Evolutionary conservation across 2,113 vertebrate genomes (phyloP), one percentile per base, ranked within the genome.

Genomic region (Epinephelus fuscoguttatus): DNA sequence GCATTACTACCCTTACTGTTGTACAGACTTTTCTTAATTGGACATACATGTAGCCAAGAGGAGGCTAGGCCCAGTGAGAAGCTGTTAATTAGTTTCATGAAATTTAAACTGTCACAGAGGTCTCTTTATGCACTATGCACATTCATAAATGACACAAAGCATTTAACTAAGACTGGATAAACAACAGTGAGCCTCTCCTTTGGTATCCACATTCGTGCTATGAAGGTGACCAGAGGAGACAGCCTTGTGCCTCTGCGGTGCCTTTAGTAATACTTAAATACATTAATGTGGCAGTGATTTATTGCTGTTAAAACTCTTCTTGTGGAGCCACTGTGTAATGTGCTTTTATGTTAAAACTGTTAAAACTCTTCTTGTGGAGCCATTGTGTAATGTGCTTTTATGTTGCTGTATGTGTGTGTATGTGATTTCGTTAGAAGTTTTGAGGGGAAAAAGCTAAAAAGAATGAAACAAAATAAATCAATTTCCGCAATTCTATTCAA

Each of bases 381-480:
- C 25, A 33, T 74, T 21, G 12, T 30, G 57, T 61, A 18, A 37
- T 40, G 52, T 55, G 18, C 10, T 30, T 56, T 47, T 21, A 49
- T 62, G 52, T 45, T 18, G 18, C 56, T 69, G 15, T 27, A 11
- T 17, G 3, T 49, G 47, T 49, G 15, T 49, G 14, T 49, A 10
- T 49, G 47, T 14, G 14, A 60, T 75, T 68, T 64, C 21, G 50
- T 57, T 19, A 64, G 53, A 2, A 45, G 33, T 8, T 37, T 19
- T 70, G 57, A 59, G 12, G 40, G 52, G 21, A 62, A 53, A 21
- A 21, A 67, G 50, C 1, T 14, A 72, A 49, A 59, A 33, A 74
- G 37, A 77, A 73, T 13, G 50, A 55, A 79, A 52, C 5, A 19
- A 1, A 76, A 85, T 37, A 76, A 81, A 76, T 64, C 53, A 78